Base-by-base conservation (phyloP, 2,113 vertebrate species). In the Oryzias celebensis region DNA sequence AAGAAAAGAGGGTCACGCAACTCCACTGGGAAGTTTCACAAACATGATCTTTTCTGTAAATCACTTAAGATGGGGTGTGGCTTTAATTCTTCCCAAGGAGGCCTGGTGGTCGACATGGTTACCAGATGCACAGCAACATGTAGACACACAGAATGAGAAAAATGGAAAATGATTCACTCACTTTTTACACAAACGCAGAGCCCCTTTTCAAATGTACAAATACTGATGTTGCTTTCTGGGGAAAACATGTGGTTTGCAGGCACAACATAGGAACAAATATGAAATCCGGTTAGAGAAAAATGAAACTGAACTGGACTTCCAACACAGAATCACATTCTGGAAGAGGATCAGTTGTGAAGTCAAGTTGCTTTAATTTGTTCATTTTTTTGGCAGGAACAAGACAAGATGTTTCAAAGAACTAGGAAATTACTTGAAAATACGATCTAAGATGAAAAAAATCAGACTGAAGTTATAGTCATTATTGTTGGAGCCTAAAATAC, bases 221-320 rank as follows among this genome's bases (percentile, higher is more conserved):
- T 77, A 73, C 62, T 75, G 36, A 51, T 54, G 24, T 24, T 5
- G 44, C 53, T 58, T 22, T 59, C 63, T 73, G 54, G 36, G 47
- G 52, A 13, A 59, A 71, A 71, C 89, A 88, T 87, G 80, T 88
- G 89, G 64, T 53, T 67, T 55, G 73, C 88, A 90, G 85, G 86
- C 87, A 83, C 68, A 68, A 66, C 65, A 54, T 42, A 20, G 60
- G 50, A 78, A 76, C 41, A 20, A 41, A 55, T 18, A 71, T 60
- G 44, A 76, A 74, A 58, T 71, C 48, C 43, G 58, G 73, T 48
- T 56, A 0, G 36, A 53, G 31, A 65, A 66, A 47, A 70, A 62
- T 69, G 49, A 75, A 58, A 65, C 50, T 63, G 62, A 46, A 31
- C 50, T 16, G 22, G 42, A 14, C 54, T 0, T 20, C 24, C 62